Base-by-base conservation (phyloP, 1,140 invertebrate genomes). In the Physella acuta region DNA sequence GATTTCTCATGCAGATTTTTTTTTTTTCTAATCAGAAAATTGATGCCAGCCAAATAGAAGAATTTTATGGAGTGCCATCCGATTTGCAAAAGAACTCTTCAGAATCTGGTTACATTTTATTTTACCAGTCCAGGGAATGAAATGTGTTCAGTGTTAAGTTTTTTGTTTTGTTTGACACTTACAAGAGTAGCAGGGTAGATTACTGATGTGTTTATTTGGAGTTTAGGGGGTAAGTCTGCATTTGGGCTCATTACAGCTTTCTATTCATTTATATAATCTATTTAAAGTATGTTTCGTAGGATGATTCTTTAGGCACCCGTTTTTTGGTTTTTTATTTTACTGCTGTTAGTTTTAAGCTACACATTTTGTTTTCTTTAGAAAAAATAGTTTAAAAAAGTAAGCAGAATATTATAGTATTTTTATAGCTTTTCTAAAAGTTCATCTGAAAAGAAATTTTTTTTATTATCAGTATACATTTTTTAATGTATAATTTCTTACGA, bases 31-130 rank as follows among this genome's bases (percentile, higher is more conserved):
- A n/a, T n/a, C n/a, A 97, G 94, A 99, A 98, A 93, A 98, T 99
- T 78, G 97, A 99, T 83, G 93, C 95, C 30, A 95, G 95, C 67
- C 92, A 95, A 70, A 98, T 99, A 86, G 97, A 99, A 89, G 97
- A 99, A 85, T 99, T 99, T 87, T 99, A 97, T 87, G 98, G 98
- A 76, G 89, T 99, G 75, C 97, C 97, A 26, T 96, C 95, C 68
- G 96, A 98, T 84, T 92, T 96, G 81, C 96, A 98, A 83, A 99
- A 99, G 86, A 98, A 95, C 64, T 85, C 77, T 58, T 85, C 77
- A 63, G 97, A 99, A 88, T 98, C 97, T 72, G 97, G 97, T 75
- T 99, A 99, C 85, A 99, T 99, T 84, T 87, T 99, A 74, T 99
- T 99, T 87, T 99, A 99, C 88, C 97, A 99, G 86, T 97, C 95